Evolutionary conservation across 2,797 vertebrate species (phyloP).

Genomic region (Otolemur crassicaudatus): DNA sequence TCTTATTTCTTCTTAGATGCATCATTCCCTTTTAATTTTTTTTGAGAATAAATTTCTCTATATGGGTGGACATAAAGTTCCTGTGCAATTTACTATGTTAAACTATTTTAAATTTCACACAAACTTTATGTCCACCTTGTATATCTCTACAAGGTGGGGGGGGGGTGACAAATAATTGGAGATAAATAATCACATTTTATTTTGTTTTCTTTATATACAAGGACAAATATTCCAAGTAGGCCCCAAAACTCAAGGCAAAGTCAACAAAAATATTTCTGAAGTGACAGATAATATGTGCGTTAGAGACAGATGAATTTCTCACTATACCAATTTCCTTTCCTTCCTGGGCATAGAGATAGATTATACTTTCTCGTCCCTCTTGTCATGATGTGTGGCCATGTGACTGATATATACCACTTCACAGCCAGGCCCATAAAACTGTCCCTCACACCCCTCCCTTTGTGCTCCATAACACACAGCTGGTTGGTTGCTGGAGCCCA

Average conservation of each 20-base stretch:
- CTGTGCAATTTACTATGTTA: too few relatives aligned
- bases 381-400: neutral
- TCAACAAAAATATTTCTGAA: neutral
- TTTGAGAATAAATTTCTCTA: neutral
- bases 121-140: too few relatives aligned
- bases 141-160: too few relatives aligned
- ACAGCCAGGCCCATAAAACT: neutral
- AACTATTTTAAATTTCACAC: too few relatives aligned
- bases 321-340: neutral
- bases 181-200: neutral
- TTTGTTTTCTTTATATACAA: neutral
- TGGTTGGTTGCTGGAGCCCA: neutral
- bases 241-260: neutral
- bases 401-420: neutral
- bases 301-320: neutral
- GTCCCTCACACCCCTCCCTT: too few relatives aligned
- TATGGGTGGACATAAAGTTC: too few relatives aligned
- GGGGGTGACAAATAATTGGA: neutral
- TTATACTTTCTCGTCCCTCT: neutral
- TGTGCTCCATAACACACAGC: neutral
- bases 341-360: neutral
- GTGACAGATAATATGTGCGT: neutral
- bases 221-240: neutral
- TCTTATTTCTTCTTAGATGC: neutral
- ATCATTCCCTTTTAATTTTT: neutral